Evolutionary conservation across 2,113 vertebrate genomes (phyloP).

Genomic region (Anguilla japonica): DNA sequence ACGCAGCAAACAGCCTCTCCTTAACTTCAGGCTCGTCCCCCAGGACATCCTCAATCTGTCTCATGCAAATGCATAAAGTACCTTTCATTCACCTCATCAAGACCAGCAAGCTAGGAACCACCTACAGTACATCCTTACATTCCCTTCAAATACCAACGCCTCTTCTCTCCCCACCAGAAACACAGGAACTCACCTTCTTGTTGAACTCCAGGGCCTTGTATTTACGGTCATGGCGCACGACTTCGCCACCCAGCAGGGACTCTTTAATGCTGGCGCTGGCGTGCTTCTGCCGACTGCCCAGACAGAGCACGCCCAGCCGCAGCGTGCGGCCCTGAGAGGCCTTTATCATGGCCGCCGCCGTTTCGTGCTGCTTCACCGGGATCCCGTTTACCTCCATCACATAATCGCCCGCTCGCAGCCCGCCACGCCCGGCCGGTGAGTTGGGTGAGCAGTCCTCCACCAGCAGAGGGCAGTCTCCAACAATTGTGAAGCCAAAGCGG

Average conservation of each 20-base stretch:
- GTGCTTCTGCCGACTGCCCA: conserved; percentile 62
- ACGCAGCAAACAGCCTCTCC: conserved; percentile 78
- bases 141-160: background rate
- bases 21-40: conserved; percentile 78
- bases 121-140: background rate
- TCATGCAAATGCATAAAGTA: background rate
- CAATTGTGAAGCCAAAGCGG: conserved; percentile 77
- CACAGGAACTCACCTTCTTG: conserved; percentile 72
- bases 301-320: conserved; percentile 78
- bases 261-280: conserved; percentile 56
- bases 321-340: conserved; percentile 69
- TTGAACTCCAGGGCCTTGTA: conserved; percentile 91
- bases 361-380: conserved; percentile 70
- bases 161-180: background rate
- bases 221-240: conserved; percentile 73
- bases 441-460: conserved; percentile 76
- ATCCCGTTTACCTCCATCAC: conserved; percentile 82
- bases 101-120: background rate
- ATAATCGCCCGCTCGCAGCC: conserved; percentile 77
- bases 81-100: background rate
- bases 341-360: conserved; percentile 65
- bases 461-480: conserved; percentile 70
- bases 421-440: conserved; percentile 75
- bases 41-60: conserved; percentile 86
- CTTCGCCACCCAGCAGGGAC: conserved; percentile 50